Base-by-base conservation (phyloP, 2,888 invertebrate species). In the Scaptomyza reducta region DNA sequence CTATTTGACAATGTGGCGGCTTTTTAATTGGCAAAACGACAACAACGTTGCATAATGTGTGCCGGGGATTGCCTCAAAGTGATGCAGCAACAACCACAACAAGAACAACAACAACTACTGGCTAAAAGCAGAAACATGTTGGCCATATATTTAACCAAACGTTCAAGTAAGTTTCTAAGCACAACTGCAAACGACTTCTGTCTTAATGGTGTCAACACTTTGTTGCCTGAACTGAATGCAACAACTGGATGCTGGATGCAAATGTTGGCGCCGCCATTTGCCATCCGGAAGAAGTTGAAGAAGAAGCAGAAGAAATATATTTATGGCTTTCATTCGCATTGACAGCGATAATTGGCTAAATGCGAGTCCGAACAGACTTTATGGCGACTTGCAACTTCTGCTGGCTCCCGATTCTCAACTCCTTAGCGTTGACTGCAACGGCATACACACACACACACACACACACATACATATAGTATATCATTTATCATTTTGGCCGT, bases 321-420 rank as follows among this genome's bases (percentile, higher is more conserved):
- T 79, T 88, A 78, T 83, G 71, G 77, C 86, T 81, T 79, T 77
- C 86, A 79, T 83, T 83, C 70, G 75, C 76, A 77, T 76, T 74
- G 88, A 80, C 87, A 77, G 74, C 75, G 72, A 75, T 87, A 88
- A 87, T 87, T 87, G 84, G 73, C 67, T 49, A 53, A 73, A 27
- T 53, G 16, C 55, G 25, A 64, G 53, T 44, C 27, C 42, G 51
- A 60, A 59, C 46, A 40, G 53, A 33, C 53, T 68, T 47, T 33
- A 59, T 53, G 53, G 47, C 27, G 5, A 22, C 45, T 44, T 67
- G 68, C 58, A 67, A 40, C 67, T 47, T 61, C 42, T 54, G 46
- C 42, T 54, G 46, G 22, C 68, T 40, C 31, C 16, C 14, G 31
- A 13, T 13, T 13, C 11, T 31, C 27, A 49, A 31, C 29, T 47